Evolutionary conservation across 2,888 invertebrate genomes (phyloP).

Genomic region (Agriotes lineatus): DNA sequence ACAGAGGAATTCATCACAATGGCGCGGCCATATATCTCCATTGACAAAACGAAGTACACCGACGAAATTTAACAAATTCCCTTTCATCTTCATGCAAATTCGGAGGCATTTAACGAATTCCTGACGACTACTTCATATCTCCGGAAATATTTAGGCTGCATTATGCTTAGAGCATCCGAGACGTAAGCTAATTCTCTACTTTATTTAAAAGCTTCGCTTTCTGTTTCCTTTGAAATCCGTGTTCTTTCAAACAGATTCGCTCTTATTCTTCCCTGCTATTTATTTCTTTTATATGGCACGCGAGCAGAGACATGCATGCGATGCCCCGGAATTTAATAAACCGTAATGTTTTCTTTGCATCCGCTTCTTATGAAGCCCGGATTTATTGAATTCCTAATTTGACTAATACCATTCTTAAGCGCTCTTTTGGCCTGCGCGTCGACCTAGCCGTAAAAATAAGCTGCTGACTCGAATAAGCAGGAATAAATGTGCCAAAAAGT

Average conservation of each 20-base stretch:
- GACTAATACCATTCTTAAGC: background rate
- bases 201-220: slow-evolving; percentile 43
- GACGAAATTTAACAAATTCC: slow-evolving; percentile 27
- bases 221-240: slow-evolving; percentile 38
- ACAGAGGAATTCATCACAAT: slow-evolving; percentile 29
- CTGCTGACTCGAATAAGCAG: too few relatives aligned
- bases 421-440: too few relatives aligned
- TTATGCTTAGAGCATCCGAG: slow-evolving; percentile 33
- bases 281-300: slow-evolving; percentile 16
- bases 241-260: slow-evolving; percentile 14
- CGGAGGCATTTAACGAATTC: slow-evolving; percentile 27
- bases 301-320: slow-evolving; percentile 6
- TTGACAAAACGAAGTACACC: slow-evolving; percentile 26
- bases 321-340: slow-evolving; percentile 17
- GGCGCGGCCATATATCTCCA: slow-evolving; percentile 23
- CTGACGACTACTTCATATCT: slow-evolving; percentile 19
- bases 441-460: too few relatives aligned
- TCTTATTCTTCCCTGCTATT: slow-evolving; percentile 23
- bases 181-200: slow-evolving; percentile 43
- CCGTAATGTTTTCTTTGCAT: background rate
- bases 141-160: slow-evolving; percentile 26
- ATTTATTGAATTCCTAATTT: slow-evolving; percentile 1
- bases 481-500: too few relatives aligned
- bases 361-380: background rate
- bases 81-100: slow-evolving; percentile 30